Evolutionary conservation across 2,888 invertebrate genomes (phyloP), one percentile per base, ranked within the genome.

Genomic region (Megaustenia siamemsis): DNA sequence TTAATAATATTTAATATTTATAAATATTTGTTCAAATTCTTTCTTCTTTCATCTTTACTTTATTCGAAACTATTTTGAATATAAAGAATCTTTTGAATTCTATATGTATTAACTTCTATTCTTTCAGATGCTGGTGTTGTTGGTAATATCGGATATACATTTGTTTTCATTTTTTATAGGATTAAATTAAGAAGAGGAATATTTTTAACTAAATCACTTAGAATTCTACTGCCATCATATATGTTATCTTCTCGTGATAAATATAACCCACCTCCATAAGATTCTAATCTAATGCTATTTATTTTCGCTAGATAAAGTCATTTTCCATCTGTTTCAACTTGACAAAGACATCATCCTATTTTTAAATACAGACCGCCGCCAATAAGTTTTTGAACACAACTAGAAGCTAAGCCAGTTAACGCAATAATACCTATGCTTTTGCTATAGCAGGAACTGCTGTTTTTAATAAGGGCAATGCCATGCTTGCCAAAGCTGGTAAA

Each of bases 261-360:
- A 86, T 86, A 85, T 40, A 86, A 66, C 24, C 85, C 85, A 82
- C 81, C 83, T 73, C 86, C 86, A 73, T 79, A 73, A 28, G 81
- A 79, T 40, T 85, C 79, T 75, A 86, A 53, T 49, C 85, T 83
- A 53, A 76, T 53, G 49, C 83, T 83, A 43, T 78, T 60, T 53
- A 78, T 53, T 0, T 68, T 80, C 1, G 45, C 56, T 49, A 86
- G 63, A 85, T 85, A 86, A 76, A 86, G 83, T 71, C 82, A 82
- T 86, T 87, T 87, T 32, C 87, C 84, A 71, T 86, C 87, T 56
- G 86, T 78, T 86, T 86, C 85, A 78, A 86, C 32, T 76, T 86
- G 79, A 77, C 87, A 86, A 49, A 76, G 80, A 79, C 79, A 79
- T 43, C 87, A 86, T 40, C 86, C 84, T 86, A 79, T 86, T 49